phyloP scores from a whole-genome alignment of 2,888 invertebrate genomes.

The Vannuccia rotundouncinata region DNA sequence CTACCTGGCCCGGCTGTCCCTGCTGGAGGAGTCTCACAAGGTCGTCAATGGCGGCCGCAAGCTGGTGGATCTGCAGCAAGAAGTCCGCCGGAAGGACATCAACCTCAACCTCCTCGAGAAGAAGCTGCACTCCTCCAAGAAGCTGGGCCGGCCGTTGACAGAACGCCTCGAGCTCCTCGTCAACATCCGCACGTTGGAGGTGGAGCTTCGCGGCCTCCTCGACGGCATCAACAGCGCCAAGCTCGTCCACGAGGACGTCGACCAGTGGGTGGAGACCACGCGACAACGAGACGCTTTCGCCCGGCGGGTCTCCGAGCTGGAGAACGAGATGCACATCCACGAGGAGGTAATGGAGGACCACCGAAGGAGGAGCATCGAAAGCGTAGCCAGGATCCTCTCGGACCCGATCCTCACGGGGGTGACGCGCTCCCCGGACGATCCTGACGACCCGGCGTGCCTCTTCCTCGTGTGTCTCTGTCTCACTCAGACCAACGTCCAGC shows the following conservation, averaged over 20 bases:
- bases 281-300: not conserved
- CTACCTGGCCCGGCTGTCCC: too few relatives aligned
- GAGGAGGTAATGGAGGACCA: not conserved
- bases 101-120: too few relatives aligned
- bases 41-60: too few relatives aligned
- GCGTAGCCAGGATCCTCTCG: not conserved
- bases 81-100: too few relatives aligned
- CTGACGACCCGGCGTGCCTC: not conserved
- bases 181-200: not conserved
- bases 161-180: not conserved
- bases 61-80: too few relatives aligned
- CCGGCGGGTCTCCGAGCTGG: not conserved
- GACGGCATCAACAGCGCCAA: not conserved
- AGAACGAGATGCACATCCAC: not conserved
- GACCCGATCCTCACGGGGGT: not conserved
- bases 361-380: not conserved
- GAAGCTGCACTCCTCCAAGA: too few relatives aligned
- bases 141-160: not conserved
- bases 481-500: not conserved
- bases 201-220: not conserved
- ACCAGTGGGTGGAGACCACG: not conserved
- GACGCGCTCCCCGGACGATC: not conserved
- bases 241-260: not conserved
- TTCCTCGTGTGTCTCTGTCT: not conserved
- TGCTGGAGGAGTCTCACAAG: too few relatives aligned